phyloP scores from a whole-genome alignment of 2,888 invertebrate species.

The Mallateleia sp. region DNA sequence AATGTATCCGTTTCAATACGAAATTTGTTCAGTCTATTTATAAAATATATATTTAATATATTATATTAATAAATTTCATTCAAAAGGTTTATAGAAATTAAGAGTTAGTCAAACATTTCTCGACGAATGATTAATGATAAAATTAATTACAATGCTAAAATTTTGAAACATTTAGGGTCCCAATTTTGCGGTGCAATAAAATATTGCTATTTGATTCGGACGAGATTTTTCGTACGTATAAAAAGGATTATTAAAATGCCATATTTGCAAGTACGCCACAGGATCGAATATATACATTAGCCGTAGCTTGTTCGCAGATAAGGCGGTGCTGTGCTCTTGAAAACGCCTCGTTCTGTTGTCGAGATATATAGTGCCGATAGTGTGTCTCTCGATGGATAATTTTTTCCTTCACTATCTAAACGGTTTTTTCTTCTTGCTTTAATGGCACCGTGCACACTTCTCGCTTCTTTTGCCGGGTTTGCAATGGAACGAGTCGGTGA shows the following conservation, averaged over 20 bases:
- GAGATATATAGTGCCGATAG: conserved; percentile 86
- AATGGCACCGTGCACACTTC: conserved; percentile 53
- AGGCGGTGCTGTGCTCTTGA: conserved; percentile 84
- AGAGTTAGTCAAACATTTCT: no score
- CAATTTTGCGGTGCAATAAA: not conserved
- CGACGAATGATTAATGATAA: not conserved
- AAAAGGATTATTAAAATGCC: conserved; percentile 67
- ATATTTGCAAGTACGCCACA: conserved; percentile 62
- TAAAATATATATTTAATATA: no score
- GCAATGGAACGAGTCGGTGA: conserved; percentile 25
- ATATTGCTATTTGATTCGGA: conserved; percentile 14
- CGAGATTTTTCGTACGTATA: conserved; percentile 10
- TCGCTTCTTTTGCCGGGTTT: conserved; percentile 14
- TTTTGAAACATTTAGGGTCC: not conserved
- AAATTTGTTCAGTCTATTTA: no score
- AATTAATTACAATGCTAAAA: no score
- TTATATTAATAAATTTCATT: no score
- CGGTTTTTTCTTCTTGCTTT: conserved; percentile 74
- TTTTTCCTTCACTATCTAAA: conserved; percentile 80
- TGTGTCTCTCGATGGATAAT: conserved; percentile 81
- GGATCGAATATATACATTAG: conserved; percentile 86
- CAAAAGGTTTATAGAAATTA: no score
- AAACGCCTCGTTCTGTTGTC: conserved; percentile 83
- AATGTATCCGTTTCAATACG: no score
- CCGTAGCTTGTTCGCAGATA: conserved; percentile 86